Percentiles rank a stretch among this genome's conserved stretches.
Conservation (phyloP, 1,140 invertebrate species). For the honey bee (Apis mellifera) region Amel_HAv3.1 CM009943.2:7434501-7435000, state of each 20-base stretch:
- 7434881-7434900: no score
- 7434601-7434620: neutral
- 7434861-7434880: neutral
- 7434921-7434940: neutral
- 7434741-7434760: neutral
- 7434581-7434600: neutral
- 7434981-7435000: neutral
- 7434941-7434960: neutral
- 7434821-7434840: neutral
- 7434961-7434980: neutral
- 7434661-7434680: slow-evolving; percentile 1
- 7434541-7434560: no score
- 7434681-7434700: neutral
- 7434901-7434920: neutral
- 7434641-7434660: neutral
- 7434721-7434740: neutral
- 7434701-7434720: neutral
- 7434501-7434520: no score
- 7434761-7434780: neutral
- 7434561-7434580: neutral
- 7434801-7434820: neutral
- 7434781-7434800: neutral
- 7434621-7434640: neutral
- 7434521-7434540: no score
- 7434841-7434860: no score